Conservation (phyloP, 2,797 vertebrate genomes). For the Epinephelus awoara region DNA sequence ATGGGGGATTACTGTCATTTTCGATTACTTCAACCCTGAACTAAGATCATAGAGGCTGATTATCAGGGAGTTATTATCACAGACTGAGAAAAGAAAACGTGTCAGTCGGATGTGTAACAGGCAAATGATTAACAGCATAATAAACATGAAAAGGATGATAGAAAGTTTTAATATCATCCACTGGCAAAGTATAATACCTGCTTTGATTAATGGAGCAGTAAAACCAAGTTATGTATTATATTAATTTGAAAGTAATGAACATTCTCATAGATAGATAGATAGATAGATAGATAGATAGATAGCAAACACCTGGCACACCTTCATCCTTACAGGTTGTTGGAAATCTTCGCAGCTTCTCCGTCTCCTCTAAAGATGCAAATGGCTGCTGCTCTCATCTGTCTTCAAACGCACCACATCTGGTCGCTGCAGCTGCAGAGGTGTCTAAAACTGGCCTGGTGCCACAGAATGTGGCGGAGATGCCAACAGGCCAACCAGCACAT, state of each 20-base stretch:
- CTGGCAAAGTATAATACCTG: neutral
- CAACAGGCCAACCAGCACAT: constrained; percentile 36
- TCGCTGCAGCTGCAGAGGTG: constrained; percentile 62
- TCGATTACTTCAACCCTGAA: constrained; percentile 52
- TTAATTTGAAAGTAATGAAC: neutral
- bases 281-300: neutral
- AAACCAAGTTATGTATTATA: neutral
- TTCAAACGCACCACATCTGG: constrained; percentile 81
- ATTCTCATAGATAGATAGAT: neutral
- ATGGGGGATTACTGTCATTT: constrained; percentile 65
- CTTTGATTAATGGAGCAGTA: neutral
- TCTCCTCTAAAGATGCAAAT: constrained; percentile 50
- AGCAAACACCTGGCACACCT: constrained; percentile 29
- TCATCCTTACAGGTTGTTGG: constrained; percentile 40
- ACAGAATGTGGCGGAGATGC: constrained; percentile 44
- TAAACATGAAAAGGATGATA: constrained; percentile 10
- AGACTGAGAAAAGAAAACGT: constrained; percentile 29
- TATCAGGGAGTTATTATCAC: constrained; percentile 44
- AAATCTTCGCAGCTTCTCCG: constrained; percentile 33
- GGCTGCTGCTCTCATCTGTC: constrained; percentile 71
- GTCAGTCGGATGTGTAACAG: constrained; percentile 29
- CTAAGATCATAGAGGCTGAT: constrained; percentile 47
- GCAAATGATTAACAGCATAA: constrained; percentile 29
- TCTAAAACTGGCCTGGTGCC: constrained; percentile 64
- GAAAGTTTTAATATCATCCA: neutral